Percentiles rank a stretch among this genome's conserved stretches.
Evolutionary conservation across 2,888 invertebrate species (phyloP).

Genomic region (Hecatera dysodea): DNA sequence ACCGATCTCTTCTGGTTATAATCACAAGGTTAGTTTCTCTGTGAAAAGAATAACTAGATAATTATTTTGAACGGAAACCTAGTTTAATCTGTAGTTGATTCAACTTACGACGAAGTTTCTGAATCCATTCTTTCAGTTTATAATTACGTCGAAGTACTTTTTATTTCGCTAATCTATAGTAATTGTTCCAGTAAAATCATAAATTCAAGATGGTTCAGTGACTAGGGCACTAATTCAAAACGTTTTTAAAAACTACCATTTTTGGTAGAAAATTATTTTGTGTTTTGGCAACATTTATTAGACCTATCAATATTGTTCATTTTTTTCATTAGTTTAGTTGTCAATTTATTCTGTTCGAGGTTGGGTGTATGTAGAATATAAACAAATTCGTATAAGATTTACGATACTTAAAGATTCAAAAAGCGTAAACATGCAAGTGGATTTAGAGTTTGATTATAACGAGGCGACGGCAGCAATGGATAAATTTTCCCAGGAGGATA

Average conservation of each 20-base stretch:
- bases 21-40: conserved; percentile 79
- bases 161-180: neutral
- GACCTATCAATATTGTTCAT: conserved; percentile 38
- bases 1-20: conserved; percentile 73
- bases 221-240: neutral
- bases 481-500: conserved; percentile 87
- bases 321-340: conserved; percentile 80
- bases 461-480: conserved; percentile 85
- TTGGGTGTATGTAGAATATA: conserved; percentile 70
- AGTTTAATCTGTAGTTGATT: neutral
- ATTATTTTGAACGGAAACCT: neutral
- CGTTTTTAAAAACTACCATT: conserved; percentile 11
- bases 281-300: conserved; percentile 40
- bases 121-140: conserved; percentile 62
- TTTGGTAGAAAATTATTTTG: conserved; percentile 55
- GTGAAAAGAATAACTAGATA: conserved; percentile 55
- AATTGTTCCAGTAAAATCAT: conserved; percentile 13
- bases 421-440: conserved; percentile 80
- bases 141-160: neutral
- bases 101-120: conserved; percentile 68
- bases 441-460: conserved; percentile 86
- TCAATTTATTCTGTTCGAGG: conserved; percentile 73
- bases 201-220: conserved; percentile 36
- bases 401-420: conserved; percentile 70
- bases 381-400: conserved; percentile 73